These are phyloP conservation scores for Myotis findleyi DNA, from an alignment of 2,797 vertebrate genomes.

Conservation along the genomic window DNA sequence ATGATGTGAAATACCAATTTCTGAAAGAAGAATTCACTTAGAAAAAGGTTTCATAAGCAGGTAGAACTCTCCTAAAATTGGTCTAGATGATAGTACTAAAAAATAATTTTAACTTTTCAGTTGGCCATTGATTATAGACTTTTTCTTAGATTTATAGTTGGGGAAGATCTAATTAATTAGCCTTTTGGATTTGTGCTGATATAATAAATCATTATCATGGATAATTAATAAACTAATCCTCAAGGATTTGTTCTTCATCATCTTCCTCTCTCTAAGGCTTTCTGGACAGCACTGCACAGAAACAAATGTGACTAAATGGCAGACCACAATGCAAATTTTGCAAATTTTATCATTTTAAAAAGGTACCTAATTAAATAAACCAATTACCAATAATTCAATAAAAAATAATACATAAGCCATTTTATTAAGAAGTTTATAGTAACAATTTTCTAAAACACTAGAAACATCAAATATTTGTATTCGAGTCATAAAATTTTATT, in stretches of 20 bases:
- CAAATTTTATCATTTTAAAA: conserved; percentile 39
- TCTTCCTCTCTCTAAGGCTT: not conserved
- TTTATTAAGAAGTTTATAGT: conserved; percentile 49
- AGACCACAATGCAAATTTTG: not conserved
- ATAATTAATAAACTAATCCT: conserved; percentile 19
- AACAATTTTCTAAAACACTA: conserved; percentile 50
- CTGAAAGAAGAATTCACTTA: conserved; percentile 55
- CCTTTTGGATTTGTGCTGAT: not conserved
- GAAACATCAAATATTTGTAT: conserved; percentile 15
- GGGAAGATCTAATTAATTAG: not conserved
- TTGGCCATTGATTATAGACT: not conserved
- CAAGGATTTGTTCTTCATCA: not conserved
- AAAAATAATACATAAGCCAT: conserved; percentile 13
- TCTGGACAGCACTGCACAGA: not conserved
- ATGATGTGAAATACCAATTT: conserved; percentile 26
- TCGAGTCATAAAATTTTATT: not conserved
- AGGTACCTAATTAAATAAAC: conserved; percentile 49
- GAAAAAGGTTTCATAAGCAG: conserved; percentile 49
- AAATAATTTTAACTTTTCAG: conserved; percentile 35
- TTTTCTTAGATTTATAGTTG: conserved; percentile 20
- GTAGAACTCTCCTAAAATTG: conserved; percentile 10
- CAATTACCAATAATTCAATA: conserved; percentile 46
- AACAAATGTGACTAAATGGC: not conserved
- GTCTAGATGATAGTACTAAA: not conserved
- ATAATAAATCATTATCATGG: not conserved